Evolutionary conservation across 2,113 vertebrate species (phyloP).

Genomic region (Myanophis thanlyinensis): DNA sequence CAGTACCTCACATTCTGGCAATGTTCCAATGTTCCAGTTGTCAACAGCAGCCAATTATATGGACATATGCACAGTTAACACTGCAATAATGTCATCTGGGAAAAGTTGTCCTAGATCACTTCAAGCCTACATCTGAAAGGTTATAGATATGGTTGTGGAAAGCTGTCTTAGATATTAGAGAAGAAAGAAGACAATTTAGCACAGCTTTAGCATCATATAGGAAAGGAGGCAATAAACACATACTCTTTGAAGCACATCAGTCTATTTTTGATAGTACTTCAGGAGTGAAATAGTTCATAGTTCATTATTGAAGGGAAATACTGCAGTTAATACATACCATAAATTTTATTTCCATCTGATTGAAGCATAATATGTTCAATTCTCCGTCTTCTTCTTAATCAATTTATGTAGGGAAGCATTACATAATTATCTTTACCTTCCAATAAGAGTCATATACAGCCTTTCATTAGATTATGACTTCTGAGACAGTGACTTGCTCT

Average conservation of each 20-base stretch:
- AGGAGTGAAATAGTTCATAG: background rate
- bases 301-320: background rate
- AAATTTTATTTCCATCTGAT: conserved; percentile 17
- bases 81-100: background rate
- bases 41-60: background rate
- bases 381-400: conserved; percentile 52
- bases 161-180: background rate
- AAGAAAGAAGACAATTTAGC: background rate
- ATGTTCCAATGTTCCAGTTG: background rate
- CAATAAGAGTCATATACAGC: conserved; percentile 40
- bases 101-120: background rate
- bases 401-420: conserved; percentile 48
- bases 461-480: conserved; percentile 61
- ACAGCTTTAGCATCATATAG: background rate
- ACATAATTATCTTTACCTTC: background rate
- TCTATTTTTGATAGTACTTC: background rate
- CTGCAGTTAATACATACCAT: background rate
- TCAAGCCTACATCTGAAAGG: background rate
- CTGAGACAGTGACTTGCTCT: conserved; percentile 68
- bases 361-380: conserved; percentile 44
- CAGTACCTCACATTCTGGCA: background rate
- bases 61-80: background rate
- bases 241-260: background rate
- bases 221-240: background rate
- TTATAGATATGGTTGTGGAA: background rate